Base-by-base conservation (phyloP, 2,113 vertebrate species). In the Zapornia atra region DNA sequence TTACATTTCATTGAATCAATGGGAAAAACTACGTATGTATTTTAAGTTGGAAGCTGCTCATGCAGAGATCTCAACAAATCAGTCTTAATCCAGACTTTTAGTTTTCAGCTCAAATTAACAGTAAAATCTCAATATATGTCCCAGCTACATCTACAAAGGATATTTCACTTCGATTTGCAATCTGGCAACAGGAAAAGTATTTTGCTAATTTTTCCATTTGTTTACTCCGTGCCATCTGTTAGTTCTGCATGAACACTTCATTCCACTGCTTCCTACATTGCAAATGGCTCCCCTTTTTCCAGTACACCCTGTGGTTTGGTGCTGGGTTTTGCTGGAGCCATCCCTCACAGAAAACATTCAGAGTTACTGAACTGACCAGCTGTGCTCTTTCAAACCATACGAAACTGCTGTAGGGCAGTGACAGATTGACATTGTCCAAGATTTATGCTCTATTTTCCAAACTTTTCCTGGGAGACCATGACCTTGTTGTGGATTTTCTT, bases 201-300 rank as follows among this genome's bases (percentile, higher is more conserved):
- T 92, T 88, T 86, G 44, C 24, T 76, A 40, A 9, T 93, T 94
- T 94, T 92, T 81, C 68, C 64, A 56, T 83, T 94, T 91, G 57
- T 86, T 93, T 93, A 79, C 42, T 78, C 53, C 31, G 25, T n/a
- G 65, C 86, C 90, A 93, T 88, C 88, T 93, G 82, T 46, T 88
- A 90, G 78, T 86, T 50, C 80, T 65, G 82, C 25, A 25, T 6
- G 25, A 90, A 64, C 40, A 72, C 57, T 66, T 71, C 33, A 57
- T 82, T 71, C n/a, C 69, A 36, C n/a, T 53, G 42, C 15, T 79
- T 86, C 34, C 61, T 61, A 21, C 70, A 44, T 20, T 38, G 25
- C 44, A 90, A 82, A 86, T 14, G 12, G n/a, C 57, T 86, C 61
- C 59, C 31, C 22, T 24, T 89, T 61, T 72, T 48, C 72, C 90